Conservation (phyloP, 2,797 vertebrate genomes). For the Luscinia megarhynchos region DNA sequence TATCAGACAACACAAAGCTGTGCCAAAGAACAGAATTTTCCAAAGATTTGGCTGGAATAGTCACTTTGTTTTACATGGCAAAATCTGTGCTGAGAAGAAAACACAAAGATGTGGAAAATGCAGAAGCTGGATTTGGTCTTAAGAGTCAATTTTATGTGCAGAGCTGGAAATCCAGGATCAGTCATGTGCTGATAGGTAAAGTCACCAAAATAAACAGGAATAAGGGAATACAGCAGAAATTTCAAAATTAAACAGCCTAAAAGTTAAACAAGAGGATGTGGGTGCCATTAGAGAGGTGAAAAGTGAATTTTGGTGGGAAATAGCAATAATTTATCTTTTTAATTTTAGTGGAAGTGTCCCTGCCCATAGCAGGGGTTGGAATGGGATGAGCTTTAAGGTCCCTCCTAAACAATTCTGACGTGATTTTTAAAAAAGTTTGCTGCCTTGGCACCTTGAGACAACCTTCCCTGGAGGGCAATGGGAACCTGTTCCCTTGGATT, state of each 20-base stretch:
- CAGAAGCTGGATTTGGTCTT: slow-evolving; percentile 46
- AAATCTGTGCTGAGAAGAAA: slow-evolving; percentile 68
- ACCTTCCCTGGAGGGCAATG: not conserved
- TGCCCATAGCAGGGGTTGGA: not conserved
- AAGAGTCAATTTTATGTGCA: slow-evolving; percentile 28
- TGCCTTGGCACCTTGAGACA: not conserved
- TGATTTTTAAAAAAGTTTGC: not conserved
- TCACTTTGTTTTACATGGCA: slow-evolving; percentile 73
- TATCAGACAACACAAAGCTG: slow-evolving; percentile 38
- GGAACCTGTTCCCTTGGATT: not conserved
- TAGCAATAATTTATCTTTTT: not conserved
- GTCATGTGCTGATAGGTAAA: slow-evolving; percentile 13
- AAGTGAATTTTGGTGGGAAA: slow-evolving; percentile 36
- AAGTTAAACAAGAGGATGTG: not conserved
- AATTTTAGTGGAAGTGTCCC: not conserved
- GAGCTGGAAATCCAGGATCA: slow-evolving; percentile 33
- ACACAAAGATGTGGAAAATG: slow-evolving; percentile 59
- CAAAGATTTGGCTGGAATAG: slow-evolving; percentile 59
- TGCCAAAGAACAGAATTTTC: slow-evolving; percentile 70
- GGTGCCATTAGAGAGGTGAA: not conserved
- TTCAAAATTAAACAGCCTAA: not conserved
- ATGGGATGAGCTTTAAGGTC: not conserved
- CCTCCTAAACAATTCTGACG: not conserved
- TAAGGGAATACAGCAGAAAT: not conserved
- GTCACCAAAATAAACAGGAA: slow-evolving; percentile 18